Evolutionary conservation across 2,888 invertebrate species (phyloP).

Genomic region (Dryadula phaetusa): DNA sequence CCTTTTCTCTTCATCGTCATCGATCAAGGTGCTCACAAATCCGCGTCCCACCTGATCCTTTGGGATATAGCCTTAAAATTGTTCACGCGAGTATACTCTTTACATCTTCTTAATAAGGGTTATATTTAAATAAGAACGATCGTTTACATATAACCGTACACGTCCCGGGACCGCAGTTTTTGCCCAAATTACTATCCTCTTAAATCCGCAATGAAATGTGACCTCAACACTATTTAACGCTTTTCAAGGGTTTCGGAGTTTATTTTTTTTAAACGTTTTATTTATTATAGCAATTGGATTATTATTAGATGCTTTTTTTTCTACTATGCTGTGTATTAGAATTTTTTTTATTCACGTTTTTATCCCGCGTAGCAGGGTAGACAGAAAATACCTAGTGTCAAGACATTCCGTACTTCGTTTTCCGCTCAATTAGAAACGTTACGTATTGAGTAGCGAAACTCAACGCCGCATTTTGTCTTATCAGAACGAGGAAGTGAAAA

Average conservation of each 20-base stretch:
- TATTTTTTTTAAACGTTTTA: slow-evolving; percentile 12
- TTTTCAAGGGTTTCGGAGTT: slow-evolving; percentile 29
- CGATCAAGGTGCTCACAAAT: slow-evolving; percentile 60
- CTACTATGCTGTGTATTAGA: no score
- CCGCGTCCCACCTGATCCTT: slow-evolving; percentile 52
- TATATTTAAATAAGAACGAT: slow-evolving; percentile 24
- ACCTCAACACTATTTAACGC: slow-evolving; percentile 39
- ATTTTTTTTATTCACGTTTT: no score
- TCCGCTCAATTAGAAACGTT: no score
- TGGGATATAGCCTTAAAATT: slow-evolving; percentile 32
- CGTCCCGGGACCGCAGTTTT: slow-evolving; percentile 46
- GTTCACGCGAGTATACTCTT: slow-evolving; percentile 16
- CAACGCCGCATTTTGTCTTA: no score
- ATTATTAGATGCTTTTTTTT: neutral
- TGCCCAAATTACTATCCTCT: slow-evolving; percentile 51
- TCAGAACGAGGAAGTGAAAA: no score
- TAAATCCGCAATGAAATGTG: slow-evolving; percentile 50
- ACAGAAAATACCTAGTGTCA: no score
- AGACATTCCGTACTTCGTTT: no score
- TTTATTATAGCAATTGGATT: neutral
- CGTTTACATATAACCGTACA: slow-evolving; percentile 35
- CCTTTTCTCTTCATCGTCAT: slow-evolving; percentile 50
- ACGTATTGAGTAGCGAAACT: no score
- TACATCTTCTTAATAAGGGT: slow-evolving; percentile 12
- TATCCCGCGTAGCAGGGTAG: no score